A percentile compares a stretch with the other conserved stretches of the same genome.
phyloP scores from a whole-genome alignment of 2,113 vertebrate species.

The Anoplopoma fimbria region DNA sequence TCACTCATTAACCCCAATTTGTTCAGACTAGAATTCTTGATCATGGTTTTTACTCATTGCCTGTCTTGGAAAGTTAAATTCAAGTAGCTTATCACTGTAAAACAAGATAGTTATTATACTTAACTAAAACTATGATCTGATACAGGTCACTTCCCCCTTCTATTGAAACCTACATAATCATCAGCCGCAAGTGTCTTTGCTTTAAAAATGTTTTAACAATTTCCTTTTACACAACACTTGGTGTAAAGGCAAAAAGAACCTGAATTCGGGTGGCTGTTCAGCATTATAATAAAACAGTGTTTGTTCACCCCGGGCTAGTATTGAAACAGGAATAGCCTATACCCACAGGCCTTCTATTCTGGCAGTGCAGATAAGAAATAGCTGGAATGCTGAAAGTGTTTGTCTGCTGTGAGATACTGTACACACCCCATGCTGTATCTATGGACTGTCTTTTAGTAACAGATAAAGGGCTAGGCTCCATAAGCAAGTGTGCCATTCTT shows the following conservation, averaged over 20 bases:
- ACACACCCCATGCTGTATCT: slow-evolving; percentile 60
- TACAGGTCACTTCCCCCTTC: background rate
- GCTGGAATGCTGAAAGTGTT: slow-evolving; percentile 72
- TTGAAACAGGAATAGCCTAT: slow-evolving; percentile 47
- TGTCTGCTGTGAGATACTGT: slow-evolving; percentile 65
- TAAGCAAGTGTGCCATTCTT: slow-evolving; percentile 46
- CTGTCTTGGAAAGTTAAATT: background rate
- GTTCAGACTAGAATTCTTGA: too few relatives aligned
- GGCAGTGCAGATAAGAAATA: slow-evolving; percentile 71
- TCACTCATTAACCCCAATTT: background rate
- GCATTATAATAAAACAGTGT: background rate
- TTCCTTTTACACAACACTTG: background rate
- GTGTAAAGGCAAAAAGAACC: background rate
- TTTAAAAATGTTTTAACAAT: background rate
- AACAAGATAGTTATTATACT: slow-evolving; percentile 3
- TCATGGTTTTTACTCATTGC: background rate
- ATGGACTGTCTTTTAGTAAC: slow-evolving; percentile 58
- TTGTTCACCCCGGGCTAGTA: slow-evolving; percentile 30
- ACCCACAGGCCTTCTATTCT: slow-evolving; percentile 55
- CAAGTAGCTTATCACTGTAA: slow-evolving; percentile 7
- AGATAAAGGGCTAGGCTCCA: slow-evolving; percentile 50
- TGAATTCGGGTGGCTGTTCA: background rate
- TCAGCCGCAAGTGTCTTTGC: background rate
- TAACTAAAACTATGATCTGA: background rate
- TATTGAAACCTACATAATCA: background rate